Base-by-base conservation (phyloP, 2,113 vertebrate genomes). In the Abramis brama region DNA sequence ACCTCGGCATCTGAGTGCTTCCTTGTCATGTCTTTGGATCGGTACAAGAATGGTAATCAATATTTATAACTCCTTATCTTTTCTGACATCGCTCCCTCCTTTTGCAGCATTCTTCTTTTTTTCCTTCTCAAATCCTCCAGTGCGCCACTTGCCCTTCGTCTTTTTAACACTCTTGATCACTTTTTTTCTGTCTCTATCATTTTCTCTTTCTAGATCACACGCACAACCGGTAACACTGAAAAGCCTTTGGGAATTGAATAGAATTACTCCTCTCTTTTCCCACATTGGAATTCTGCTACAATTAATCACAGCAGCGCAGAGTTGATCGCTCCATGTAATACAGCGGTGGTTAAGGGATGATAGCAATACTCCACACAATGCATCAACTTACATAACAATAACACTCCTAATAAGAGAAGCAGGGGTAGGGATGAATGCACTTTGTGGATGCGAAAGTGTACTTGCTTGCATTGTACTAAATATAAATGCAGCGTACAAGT, bases 1-100 rank as follows among this genome's bases (percentile, higher is more conserved):
- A 86, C 85, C 59, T 79, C 62, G 74, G 47, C 59, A 52, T 86
- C 84, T 84, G 74, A 83, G 82, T 60, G 75, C 39, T 75, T 33
- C 45, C 87, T 76, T 88, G 80, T 90, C 87, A 47, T 83, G 86
- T 86, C 87, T 90, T 85, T 90, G 55, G 82, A 91, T 85, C 86
- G 91, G 90, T 88, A 85, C 78, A 89, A 90, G 93, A 91, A 91
- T 83, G 66, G 86, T 90, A 88, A 88, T 57, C 91, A 89, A 91
- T 92, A 91, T 94, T 93, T 91, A 93, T 93, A 93, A 92, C 92
- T 85, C 83, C 73, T 74, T 62, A 76, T 84, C 57, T 47, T 79
- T 79, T 39, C 75, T 59, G 77, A 47, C 70, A 62, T 85, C 81
- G 19, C 75, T 86, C n/a, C 10, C 60, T 71, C 50, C 9, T 60